Base-by-base conservation (phyloP, 1,140 invertebrate genomes). In the Rhagoletis zephyria region DNA sequence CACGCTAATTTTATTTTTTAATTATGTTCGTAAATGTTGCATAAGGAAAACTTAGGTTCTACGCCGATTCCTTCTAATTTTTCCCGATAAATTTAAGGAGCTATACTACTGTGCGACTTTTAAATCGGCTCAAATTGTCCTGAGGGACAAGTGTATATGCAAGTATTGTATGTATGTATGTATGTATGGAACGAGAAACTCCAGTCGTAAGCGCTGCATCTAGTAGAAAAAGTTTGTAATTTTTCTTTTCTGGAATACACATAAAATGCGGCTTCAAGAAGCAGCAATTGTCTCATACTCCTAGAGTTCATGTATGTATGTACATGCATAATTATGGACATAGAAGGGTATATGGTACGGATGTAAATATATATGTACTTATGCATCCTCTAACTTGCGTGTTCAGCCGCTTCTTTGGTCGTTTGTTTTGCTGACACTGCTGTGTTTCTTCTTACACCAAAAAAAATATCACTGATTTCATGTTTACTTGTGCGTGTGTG, bases 81-180 rank as follows among this genome's bases (percentile, higher is more conserved):
- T 30, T 30, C 30, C 30, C 30, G 1, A 30, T 1, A 30, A 30
- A 30, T 30, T 30, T 30, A 30, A 30, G 30, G 30, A 30, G 30
- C 30, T 30, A 1, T 30, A 30, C 30, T 30, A 30, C 19, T n/a
- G 19, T 40, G 56, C 48, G 74, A 81, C 48, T n/a, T 81, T 56
- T 81, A 56, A 51, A 81, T 16, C 45, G 74, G n/a, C 56, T 81
- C 51, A 81, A 81, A 30, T 51, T 81, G 74, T 81, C 74, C 74
- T 2, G 3, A 51, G 74, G 4, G 1, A 3, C 10, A 51, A 48
- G 4, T 45, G 16, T 7, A 30, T 30, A 30, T 30, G 30, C 7
- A 40, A 67, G 64, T 30, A 40, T 4, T 67, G 19, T 67, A 6
- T 67, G n/a, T 30, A 30, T 30, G 19, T 67, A 40, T 30, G 19